A percentile compares a stretch with the other conserved stretches of the same genome.
phyloP scores from a whole-genome alignment of 2,888 invertebrate species.

The Protonemura montana region DNA sequence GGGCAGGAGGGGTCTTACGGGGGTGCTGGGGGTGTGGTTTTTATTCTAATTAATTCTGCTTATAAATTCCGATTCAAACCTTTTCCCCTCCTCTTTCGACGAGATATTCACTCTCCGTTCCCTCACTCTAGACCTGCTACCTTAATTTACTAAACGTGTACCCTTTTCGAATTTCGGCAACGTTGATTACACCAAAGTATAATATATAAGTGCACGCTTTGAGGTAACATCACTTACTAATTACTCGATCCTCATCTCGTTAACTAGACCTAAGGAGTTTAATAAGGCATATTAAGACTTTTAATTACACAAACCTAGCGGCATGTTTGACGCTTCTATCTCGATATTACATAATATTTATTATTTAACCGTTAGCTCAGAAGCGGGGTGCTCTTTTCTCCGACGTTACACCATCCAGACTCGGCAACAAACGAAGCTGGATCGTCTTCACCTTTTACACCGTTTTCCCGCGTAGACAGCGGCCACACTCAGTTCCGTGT shows the following conservation, averaged over 20 bases:
- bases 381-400: background rate
- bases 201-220: constrained; percentile 21
- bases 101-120: constrained; percentile 37
- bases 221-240: constrained; percentile 22
- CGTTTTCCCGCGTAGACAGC: too few species aligned
- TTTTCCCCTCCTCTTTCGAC: constrained; percentile 43
- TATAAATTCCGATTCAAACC: constrained; percentile 62
- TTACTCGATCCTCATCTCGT: constrained; percentile 16
- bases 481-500: too few species aligned
- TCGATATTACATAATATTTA: background rate
- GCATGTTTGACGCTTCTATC: background rate
- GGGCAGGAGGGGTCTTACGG: background rate
- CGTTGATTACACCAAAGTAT: constrained; percentile 13
- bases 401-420: too few species aligned
- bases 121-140: constrained; percentile 36
- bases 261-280: background rate
- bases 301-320: background rate
- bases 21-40: constrained; percentile 59
- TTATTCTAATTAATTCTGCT: constrained; percentile 65
- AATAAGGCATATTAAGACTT: constrained; percentile 12
- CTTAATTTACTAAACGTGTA: constrained; percentile 18
- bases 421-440: too few species aligned
- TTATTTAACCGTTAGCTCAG: background rate
- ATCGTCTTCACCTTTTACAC: too few species aligned
- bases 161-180: background rate